Evolutionary conservation across 2,888 invertebrate species (phyloP), one percentile per base, ranked within the genome.

Genomic region (Philhelius pedissequus): DNA sequence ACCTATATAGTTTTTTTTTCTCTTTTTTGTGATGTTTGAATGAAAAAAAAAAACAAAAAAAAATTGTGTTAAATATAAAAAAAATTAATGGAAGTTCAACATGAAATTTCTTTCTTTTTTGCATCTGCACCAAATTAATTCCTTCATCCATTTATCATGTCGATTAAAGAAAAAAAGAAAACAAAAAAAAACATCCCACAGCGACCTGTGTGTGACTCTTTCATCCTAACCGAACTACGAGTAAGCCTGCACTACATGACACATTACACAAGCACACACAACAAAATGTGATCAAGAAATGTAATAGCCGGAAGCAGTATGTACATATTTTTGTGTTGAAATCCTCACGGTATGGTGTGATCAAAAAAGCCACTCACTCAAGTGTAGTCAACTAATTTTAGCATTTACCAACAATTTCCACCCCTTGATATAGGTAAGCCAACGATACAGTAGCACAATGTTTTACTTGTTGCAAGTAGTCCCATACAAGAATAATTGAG

Each of bases 191-290:
- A 71, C 54, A 62, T 58, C 64, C 64, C 40, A 79, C 73, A 54
- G 45, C 35, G 81, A 76, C 78, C 62, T 77, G 77, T 27, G 62
- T 48, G 66, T 22, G 50, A 48, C 25, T 54, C 45, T 66, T 66
- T 66, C 38, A 56, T n/a, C 30, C 40, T 15, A n/a, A 43, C 45
- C 40, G 25, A 56, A 18, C 30, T 32, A n/a, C n/a, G n/a, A n/a
- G n/a, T n/a, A 56, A 66, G 80, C 70, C 80, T 80, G 83, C 83
- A 79, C 84, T 80, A 71, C 80, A 80, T 80, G 83, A 68, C 60
- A 66, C 68, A n/a, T n/a, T n/a, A n/a, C n/a, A 40, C 18, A 32
- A 35, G 13, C 13, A 25, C 11, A 15, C 38, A 45, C 56, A 62
- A 66, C 66, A 80, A n/a, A n/a, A n/a, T 76, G 75, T 56, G 50